Evolutionary conservation across 2,797 vertebrate species (phyloP).

Genomic region (Microctenopoma stevenorrisi): DNA sequence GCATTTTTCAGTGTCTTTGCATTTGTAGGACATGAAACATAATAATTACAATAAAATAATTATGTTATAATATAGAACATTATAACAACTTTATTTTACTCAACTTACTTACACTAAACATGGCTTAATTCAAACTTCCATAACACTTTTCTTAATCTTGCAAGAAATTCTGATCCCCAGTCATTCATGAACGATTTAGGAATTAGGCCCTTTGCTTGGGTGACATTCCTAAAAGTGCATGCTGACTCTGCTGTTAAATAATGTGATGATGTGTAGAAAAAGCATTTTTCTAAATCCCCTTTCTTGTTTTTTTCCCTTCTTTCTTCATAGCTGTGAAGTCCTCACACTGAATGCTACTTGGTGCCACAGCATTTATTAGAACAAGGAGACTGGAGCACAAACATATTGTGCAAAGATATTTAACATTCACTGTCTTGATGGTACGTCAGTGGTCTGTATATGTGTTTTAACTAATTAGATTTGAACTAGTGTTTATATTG

Average conservation of each 20-base stretch:
- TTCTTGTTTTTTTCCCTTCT: constrained; percentile 25
- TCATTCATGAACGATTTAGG: not conserved
- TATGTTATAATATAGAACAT: too few relatives aligned
- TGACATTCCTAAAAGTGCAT: constrained; percentile 14
- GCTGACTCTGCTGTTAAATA: not conserved
- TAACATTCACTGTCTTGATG: constrained; percentile 57
- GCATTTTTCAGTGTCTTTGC: too few relatives aligned
- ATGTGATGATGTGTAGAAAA: not conserved
- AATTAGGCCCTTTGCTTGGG: not conserved
- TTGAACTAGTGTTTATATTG: constrained; percentile 76
- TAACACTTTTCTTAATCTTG: not conserved
- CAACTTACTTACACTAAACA: too few relatives aligned
- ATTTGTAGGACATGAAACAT: not conserved
- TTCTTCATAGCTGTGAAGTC: constrained; percentile 69
- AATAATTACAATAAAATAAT: not conserved
- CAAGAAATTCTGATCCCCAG: not conserved
- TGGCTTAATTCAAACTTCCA: too few relatives aligned
- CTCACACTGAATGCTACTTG: constrained; percentile 21
- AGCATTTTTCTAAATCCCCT: fast-evolving
- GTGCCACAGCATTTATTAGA: constrained; percentile 10
- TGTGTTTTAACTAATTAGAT: constrained; percentile 67
- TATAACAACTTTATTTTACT: not conserved
- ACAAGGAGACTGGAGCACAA: constrained; percentile 30
- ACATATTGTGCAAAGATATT: constrained; percentile 19
- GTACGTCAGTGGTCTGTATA: constrained; percentile 76